phyloP scores from a whole-genome alignment of 2,797 vertebrate species.

The Halcyon leucocephala region DNA sequence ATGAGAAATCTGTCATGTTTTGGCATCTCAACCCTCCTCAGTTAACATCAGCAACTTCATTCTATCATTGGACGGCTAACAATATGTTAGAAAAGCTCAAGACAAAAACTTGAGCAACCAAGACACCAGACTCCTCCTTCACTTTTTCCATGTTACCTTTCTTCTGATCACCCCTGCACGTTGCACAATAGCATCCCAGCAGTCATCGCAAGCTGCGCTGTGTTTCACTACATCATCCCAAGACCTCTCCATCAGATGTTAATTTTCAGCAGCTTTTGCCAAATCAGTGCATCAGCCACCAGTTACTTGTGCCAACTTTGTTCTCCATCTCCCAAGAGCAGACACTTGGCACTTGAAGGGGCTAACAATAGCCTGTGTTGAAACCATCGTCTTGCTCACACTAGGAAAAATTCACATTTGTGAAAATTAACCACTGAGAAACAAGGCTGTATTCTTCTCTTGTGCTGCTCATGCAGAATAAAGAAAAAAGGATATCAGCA shows the following conservation, averaged over 20 bases:
- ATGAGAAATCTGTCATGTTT: background rate
- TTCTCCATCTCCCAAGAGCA: conserved; percentile 33
- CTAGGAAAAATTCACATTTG: conserved; percentile 12
- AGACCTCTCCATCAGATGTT: background rate
- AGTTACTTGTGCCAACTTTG: conserved; percentile 48
- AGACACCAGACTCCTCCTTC: background rate
- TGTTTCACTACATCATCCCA: conserved; percentile 9
- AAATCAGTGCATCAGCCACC: conserved; percentile 6
- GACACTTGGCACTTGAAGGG: conserved; percentile 23
- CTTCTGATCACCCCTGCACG: background rate
- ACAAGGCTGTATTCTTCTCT: background rate
- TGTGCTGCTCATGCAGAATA: background rate
- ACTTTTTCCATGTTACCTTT: background rate
- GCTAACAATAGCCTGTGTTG: conserved; percentile 24
- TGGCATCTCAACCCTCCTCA: background rate
- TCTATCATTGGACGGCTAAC: background rate
- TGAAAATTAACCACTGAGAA: conserved; percentile 24
- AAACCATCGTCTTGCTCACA: background rate
- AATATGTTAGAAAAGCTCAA: background rate
- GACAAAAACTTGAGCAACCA: background rate
- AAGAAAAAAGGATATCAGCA: background rate
- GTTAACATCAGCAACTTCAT: background rate
- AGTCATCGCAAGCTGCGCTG: background rate
- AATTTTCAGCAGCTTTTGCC: conserved; percentile 27
- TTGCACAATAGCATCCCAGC: background rate